Evolutionary conservation across 1,140 invertebrate species (phyloP).

Genomic region (Drosophila ogumai): DNA sequence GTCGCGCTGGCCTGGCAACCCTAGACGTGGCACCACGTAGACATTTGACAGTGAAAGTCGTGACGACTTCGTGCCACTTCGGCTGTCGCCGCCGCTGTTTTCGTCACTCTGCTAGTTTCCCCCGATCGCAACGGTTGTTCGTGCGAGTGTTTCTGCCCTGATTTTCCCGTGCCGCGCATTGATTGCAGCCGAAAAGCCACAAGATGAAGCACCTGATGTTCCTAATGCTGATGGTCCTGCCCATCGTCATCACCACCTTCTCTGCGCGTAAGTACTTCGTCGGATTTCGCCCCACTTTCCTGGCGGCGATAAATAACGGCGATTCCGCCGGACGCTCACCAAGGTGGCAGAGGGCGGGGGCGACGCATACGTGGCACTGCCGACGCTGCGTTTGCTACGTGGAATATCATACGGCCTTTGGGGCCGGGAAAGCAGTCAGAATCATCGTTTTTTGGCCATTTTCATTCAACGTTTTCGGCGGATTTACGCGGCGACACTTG

Average conservation of each 20-base stretch:
- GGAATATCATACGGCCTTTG: not conserved
- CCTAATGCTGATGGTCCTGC: constrained; percentile 86
- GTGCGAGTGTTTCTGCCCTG: constrained; percentile 22
- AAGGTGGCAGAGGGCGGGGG: constrained; percentile 4
- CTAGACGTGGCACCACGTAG: constrained; percentile 80
- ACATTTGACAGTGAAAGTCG: constrained; percentile 78
- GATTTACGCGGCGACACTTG: constrained; percentile 2
- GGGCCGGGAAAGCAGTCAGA: not conserved
- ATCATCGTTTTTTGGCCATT: constrained; percentile 1
- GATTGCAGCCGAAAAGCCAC: constrained; percentile 24
- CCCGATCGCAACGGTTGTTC: constrained; percentile 50
- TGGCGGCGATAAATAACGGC: constrained; percentile 3
- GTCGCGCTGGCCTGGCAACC: constrained; percentile 26
- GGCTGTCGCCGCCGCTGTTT: constrained; percentile 52
- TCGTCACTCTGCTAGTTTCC: constrained; percentile 61
- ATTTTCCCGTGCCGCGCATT: constrained; percentile 36
- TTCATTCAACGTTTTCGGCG: constrained; percentile 26
- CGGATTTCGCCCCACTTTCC: not conserved
- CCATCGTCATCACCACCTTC: constrained; percentile 86
- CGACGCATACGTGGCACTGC: constrained; percentile 40
- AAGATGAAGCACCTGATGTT: constrained; percentile 87
- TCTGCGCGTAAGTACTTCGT: constrained; percentile 86
- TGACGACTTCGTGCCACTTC: constrained; percentile 57
- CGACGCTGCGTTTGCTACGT: constrained; percentile 21
- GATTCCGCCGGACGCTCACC: constrained; percentile 8